A percentile compares a stretch with the other conserved stretches of the same genome.
phyloP scores from a whole-genome alignment of 2,888 invertebrate species.

The Catocala nupta region DNA sequence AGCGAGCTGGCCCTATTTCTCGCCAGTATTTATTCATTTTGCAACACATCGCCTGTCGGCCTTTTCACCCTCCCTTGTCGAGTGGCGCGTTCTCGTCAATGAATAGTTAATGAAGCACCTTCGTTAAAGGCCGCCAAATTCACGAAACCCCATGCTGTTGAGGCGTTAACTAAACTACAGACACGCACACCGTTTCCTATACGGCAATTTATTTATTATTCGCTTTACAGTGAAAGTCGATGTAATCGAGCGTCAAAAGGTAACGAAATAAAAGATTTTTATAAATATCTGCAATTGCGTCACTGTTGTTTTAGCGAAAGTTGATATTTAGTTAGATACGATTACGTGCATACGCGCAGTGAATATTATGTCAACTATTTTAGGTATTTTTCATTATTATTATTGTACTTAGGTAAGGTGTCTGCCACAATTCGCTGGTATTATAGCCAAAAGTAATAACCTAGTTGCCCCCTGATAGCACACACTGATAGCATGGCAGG shows the following conservation, averaged over 20 bases:
- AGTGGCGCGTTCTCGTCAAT: slow-evolving; percentile 77
- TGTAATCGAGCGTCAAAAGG: slow-evolving; percentile 50
- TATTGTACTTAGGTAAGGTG: too few species aligned
- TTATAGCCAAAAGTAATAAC: too few species aligned
- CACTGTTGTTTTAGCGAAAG: slow-evolving; percentile 55
- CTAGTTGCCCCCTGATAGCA: too few species aligned
- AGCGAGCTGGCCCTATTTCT: slow-evolving; percentile 85
- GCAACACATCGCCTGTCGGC: slow-evolving; percentile 84
- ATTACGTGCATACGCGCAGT: slow-evolving; percentile 38
- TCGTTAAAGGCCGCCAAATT: slow-evolving; percentile 85
- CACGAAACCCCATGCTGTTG: slow-evolving; percentile 71
- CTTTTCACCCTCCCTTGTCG: slow-evolving; percentile 77
- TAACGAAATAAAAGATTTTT: slow-evolving; percentile 47
- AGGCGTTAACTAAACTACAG: slow-evolving; percentile 76
- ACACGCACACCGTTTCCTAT: slow-evolving; percentile 69
- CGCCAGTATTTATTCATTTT: slow-evolving; percentile 86
- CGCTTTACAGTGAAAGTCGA: slow-evolving; percentile 54
- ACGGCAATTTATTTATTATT: slow-evolving; percentile 57
- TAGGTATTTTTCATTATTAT: background rate
- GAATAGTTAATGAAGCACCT: slow-evolving; percentile 80
- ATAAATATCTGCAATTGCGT: slow-evolving; percentile 52
- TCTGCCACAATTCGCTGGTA: too few species aligned
- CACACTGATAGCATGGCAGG: too few species aligned
- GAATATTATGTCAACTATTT: slow-evolving; percentile 4
- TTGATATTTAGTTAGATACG: slow-evolving; percentile 38